These are phyloP conservation scores for Xenopus tropicalis DNA, from an alignment of 2,113 vertebrate genomes.

Conservation along the genomic window DNA sequence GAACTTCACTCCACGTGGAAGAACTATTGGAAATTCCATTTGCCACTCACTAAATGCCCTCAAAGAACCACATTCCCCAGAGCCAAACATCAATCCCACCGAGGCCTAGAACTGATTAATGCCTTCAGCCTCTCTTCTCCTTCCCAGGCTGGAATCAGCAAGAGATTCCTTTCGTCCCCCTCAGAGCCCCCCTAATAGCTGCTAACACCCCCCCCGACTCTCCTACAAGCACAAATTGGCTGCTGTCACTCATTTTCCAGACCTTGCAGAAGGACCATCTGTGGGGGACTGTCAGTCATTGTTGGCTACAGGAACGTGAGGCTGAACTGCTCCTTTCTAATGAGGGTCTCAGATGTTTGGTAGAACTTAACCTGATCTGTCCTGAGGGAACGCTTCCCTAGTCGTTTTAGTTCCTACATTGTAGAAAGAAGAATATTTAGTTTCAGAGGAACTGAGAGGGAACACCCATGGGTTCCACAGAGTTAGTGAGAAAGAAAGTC, in stretches of 20 bases:
- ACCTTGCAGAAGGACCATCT: neutral
- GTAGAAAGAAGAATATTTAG: too few species aligned
- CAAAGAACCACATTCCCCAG: neutral
- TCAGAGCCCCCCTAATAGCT: constrained; percentile 8
- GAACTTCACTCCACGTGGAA: too few species aligned
- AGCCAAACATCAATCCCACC: neutral
- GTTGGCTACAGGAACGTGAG: neutral
- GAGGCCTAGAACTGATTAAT: neutral
- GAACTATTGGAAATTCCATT: too few species aligned
- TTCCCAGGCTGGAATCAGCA: neutral
- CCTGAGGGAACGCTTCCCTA: too few species aligned
- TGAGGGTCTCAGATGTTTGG: neutral
- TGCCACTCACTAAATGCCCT: neutral
- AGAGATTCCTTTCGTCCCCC: constrained; percentile 8
- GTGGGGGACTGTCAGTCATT: neutral
- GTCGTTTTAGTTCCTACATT: neutral
- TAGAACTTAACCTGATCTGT: too few species aligned
- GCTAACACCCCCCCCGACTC: neutral
- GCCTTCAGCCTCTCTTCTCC: neutral
- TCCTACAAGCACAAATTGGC: neutral
- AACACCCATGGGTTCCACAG: too few species aligned
- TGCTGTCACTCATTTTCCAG: neutral
- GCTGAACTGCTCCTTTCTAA: neutral
- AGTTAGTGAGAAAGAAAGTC: too few species aligned
- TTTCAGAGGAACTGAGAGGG: too few species aligned